phyloP scores from a whole-genome alignment of 2,797 vertebrate genomes.

The Pseudotriccus pelzelni region DNA sequence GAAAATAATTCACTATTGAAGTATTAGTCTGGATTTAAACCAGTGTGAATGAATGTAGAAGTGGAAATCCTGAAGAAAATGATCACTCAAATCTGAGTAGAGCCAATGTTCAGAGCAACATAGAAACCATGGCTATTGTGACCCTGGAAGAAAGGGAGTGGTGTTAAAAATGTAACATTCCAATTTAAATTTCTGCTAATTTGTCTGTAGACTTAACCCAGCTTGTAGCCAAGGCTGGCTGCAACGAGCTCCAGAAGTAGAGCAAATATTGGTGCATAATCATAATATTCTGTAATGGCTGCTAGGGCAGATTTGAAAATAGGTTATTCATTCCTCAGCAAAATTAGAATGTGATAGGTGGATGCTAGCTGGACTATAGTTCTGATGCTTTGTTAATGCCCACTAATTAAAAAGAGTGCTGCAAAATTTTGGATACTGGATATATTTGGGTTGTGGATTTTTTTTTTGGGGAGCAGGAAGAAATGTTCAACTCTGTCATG shows the following conservation, averaged over 20 bases:
- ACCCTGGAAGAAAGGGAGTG: not conserved
- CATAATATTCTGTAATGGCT: not conserved
- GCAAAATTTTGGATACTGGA: not conserved
- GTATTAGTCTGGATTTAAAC: conserved; percentile 27
- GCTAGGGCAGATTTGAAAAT: not conserved
- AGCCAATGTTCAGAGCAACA: not conserved
- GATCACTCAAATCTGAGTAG: not conserved
- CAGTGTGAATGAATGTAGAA: not conserved
- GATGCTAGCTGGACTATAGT: not conserved
- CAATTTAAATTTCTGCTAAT: not conserved
- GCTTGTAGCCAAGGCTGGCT: not conserved
- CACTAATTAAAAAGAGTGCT: not conserved
- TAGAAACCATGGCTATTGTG: not conserved
- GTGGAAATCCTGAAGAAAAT: not conserved
- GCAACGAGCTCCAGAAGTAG: not conserved
- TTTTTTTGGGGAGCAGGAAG: not conserved
- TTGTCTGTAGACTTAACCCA: not conserved
- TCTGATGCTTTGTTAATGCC: not conserved
- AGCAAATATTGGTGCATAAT: not conserved
- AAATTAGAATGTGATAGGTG: not conserved
- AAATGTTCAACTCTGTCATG: not conserved
- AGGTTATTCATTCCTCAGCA: not conserved
- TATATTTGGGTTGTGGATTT: not conserved
- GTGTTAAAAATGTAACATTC: not conserved
- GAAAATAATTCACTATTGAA: conserved; percentile 12